Conservation (phyloP, 53 echinoderm and acorn worm species). For the Antedon mediterranea region DNA sequence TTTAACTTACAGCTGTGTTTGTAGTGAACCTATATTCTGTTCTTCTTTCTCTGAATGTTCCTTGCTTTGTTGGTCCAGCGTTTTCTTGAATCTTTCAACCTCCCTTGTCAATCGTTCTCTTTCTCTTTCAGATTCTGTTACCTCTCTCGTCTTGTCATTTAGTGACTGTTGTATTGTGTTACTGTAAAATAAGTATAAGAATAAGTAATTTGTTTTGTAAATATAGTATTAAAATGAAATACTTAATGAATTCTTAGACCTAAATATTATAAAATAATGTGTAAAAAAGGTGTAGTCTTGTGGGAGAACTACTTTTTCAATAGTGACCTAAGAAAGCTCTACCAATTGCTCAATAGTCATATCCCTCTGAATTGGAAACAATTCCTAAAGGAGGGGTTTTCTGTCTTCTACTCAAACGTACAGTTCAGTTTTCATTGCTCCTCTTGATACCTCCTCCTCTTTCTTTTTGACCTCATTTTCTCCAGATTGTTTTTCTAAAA, state of each 20-base stretch:
- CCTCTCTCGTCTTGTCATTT: background rate
- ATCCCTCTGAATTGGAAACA: too few relatives aligned
- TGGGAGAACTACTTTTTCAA: too few relatives aligned
- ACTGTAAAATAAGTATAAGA: too few relatives aligned
- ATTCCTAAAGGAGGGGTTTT: too few relatives aligned
- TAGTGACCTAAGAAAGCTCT: too few relatives aligned
- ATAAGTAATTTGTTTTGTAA: too few relatives aligned
- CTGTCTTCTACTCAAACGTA: slow-evolving; percentile 31
- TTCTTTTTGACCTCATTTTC: slow-evolving; percentile 42
- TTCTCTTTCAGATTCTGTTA: background rate
- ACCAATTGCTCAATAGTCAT: too few relatives aligned
- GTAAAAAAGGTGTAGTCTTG: too few relatives aligned
- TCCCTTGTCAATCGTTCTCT: slow-evolving; percentile 1
- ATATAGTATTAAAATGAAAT: too few relatives aligned
- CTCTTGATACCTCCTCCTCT: slow-evolving; percentile 28
- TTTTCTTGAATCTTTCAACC: slow-evolving; percentile 64
- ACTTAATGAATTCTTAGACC: too few relatives aligned
- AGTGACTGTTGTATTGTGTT: background rate
- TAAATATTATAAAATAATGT: too few relatives aligned
- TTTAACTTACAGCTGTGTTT: slow-evolving; percentile 24
- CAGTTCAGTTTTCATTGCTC: slow-evolving; percentile 23
- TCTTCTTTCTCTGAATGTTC: slow-evolving; percentile 41
- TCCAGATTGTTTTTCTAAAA: background rate
- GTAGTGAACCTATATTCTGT: slow-evolving; percentile 38
- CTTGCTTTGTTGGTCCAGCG: slow-evolving; percentile 40